Percentiles rank a stretch among this genome's conserved stretches.
phyloP scores from a whole-genome alignment of 2,888 invertebrate species.

The Schizotus pectinicornis region DNA sequence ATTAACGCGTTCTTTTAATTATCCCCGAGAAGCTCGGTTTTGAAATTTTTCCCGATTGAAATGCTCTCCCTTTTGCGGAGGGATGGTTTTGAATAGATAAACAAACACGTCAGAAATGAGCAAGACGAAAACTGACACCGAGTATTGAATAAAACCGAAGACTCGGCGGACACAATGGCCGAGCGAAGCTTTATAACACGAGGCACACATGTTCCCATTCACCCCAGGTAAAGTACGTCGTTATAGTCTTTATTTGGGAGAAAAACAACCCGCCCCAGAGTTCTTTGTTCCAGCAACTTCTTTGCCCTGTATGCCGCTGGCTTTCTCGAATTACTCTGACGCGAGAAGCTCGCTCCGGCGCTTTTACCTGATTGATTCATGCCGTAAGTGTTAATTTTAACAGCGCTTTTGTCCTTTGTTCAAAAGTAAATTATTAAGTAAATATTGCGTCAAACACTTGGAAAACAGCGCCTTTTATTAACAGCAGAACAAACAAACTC shows the following conservation, averaged over 20 bases:
- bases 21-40: slow-evolving; percentile 5
- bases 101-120: background rate
- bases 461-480: slow-evolving; percentile 2
- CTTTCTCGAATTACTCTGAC: slow-evolving; percentile 14
- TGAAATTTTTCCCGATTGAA: background rate
- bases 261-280: slow-evolving; percentile 14
- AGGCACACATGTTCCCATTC: slow-evolving; percentile 18
- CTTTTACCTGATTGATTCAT: slow-evolving; percentile 3
- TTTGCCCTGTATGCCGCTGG: slow-evolving; percentile 1
- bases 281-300: slow-evolving; percentile 14
- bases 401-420: slow-evolving; percentile 8
- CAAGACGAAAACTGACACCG: slow-evolving; percentile 9
- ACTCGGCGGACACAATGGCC: slow-evolving; percentile 8
- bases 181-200: slow-evolving; percentile 4
- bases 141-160: slow-evolving; percentile 10
- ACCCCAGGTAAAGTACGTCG: slow-evolving; percentile 20
- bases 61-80: too few species aligned
- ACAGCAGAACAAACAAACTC: slow-evolving; percentile 3
- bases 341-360: background rate
- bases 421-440: slow-evolving; percentile 15
- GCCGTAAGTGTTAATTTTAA: slow-evolving; percentile 14
- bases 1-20: slow-evolving; percentile 19
- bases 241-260: slow-evolving; percentile 18
- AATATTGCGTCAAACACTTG: slow-evolving; percentile 12
- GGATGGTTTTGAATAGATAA: slow-evolving; percentile 4